These are phyloP conservation scores for Poeciliopsis paucimaculata DNA, from an alignment of 2,797 vertebrate genomes.

Conservation along the genomic window DNA sequence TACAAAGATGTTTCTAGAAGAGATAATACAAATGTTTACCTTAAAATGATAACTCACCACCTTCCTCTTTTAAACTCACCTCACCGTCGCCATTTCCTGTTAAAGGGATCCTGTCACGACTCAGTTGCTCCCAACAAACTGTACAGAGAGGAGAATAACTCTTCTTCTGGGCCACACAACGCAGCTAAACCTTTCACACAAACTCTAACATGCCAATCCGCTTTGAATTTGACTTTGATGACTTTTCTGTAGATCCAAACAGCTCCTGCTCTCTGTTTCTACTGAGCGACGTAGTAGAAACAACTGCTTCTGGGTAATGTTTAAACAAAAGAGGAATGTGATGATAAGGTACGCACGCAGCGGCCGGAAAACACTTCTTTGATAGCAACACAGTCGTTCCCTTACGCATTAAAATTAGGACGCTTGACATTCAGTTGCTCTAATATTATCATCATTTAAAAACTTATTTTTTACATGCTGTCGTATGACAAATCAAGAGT, in stretches of 20 bases:
- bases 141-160: slow-evolving; percentile 23
- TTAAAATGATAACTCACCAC: slow-evolving; percentile 9
- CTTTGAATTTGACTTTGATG: background rate
- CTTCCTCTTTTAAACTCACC: slow-evolving; percentile 64
- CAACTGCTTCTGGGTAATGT: slow-evolving; percentile 73
- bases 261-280: background rate
- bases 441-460: background rate
- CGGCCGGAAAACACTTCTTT: background rate
- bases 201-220: slow-evolving; percentile 13
- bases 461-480: background rate
- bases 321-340: slow-evolving; percentile 51
- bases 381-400: background rate
- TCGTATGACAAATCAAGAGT: background rate
- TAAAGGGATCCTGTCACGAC: slow-evolving; percentile 43
- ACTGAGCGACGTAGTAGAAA: slow-evolving; percentile 17
- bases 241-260: background rate
- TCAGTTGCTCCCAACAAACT: slow-evolving; percentile 45
- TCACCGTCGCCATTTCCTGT: slow-evolving; percentile 59
- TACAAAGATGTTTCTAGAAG: background rate
- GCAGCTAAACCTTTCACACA: slow-evolving; percentile 8
- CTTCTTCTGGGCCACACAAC: slow-evolving; percentile 23
- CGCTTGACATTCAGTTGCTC: background rate
- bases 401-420: background rate
- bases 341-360: slow-evolving; percentile 36
- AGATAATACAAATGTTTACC: background rate